Conservation (phyloP, 2,888 invertebrate species). For the Neelides folsomi region DNA sequence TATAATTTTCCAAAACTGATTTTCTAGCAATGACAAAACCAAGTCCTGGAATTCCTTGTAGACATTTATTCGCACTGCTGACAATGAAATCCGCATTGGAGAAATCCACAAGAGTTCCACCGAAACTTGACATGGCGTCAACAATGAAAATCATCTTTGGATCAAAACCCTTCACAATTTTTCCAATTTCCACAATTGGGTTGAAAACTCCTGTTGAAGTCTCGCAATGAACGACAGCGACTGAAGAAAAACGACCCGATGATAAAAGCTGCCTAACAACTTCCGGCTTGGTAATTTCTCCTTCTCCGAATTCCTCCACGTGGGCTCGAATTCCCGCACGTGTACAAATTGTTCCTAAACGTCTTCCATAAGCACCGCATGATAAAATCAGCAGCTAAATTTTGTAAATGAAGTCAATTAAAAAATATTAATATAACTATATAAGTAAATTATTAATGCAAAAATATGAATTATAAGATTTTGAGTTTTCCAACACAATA, state of each 20-base stretch:
- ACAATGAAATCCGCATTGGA: conserved; percentile 38
- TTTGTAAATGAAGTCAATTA: background rate
- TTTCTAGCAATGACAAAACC: conserved; percentile 38
- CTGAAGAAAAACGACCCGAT: conserved; percentile 36
- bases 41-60: conserved; percentile 43
- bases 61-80: conserved; percentile 42
- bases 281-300: conserved; percentile 34
- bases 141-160: conserved; percentile 38
- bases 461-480: too few relatives aligned
- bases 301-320: conserved; percentile 37
- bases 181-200: conserved; percentile 38
- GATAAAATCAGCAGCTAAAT: conserved; percentile 38
- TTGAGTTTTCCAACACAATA: too few relatives aligned
- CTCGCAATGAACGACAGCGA: conserved; percentile 41
- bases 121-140: conserved; percentile 44
- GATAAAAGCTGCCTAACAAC: conserved; percentile 33
- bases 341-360: conserved; percentile 39
- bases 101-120: conserved; percentile 38
- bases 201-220: conserved; percentile 42
- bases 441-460: too few relatives aligned
- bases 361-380: conserved; percentile 41
- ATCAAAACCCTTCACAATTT: conserved; percentile 35
- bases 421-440: background rate
- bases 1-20: conserved; percentile 35
- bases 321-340: conserved; percentile 35